Base-by-base conservation (phyloP, 1,140 invertebrate genomes). In the Euwallacea similis region DNA sequence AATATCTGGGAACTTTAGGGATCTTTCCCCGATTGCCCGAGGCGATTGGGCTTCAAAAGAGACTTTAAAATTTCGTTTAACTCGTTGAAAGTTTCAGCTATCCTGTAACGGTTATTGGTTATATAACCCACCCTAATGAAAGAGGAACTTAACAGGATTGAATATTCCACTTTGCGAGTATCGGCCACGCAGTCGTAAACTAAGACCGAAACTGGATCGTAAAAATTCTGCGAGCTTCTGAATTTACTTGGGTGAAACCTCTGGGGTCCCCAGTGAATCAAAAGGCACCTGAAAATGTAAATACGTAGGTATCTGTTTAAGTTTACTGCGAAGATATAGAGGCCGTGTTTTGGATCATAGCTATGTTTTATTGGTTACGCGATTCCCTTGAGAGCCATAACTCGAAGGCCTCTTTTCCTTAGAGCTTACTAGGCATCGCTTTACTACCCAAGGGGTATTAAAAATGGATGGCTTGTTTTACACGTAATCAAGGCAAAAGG, bases 271-370 rank as follows among this genome's bases (percentile, higher is more conserved):
- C 9, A 16, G 66, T 47, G 66, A 60, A 47, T 68, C 55, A 47
- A 50, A 60, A 46, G 66, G 66, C 55, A 68, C 55, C 58, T 60
- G 55, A 44, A 68, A 68, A 68, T 47, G 55, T 68, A 59, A 59
- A 68, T 68, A 68, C 43, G 44, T 42, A 68, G 66, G 56, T 68
- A 68, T 68, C 55, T 68, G 66, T 68, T 68, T 68, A 42, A 68
- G 41, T 59, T 68, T 68, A 68, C 56, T 11, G 66, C 55, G 44
- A 68, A 50, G 41, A 68, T 68, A 68, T 68, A 68, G 55, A 55
- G 42, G 53, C 64, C 13, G 33, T 66, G 64, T 66, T 66, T 55
- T 46, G 66, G 66, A 68, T 68, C 66, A 68, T 68, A 68, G 66
- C 55, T 47, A 33, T 60, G 66, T 68, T 68, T 68, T 68, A 68